Evolutionary conservation across 2,888 invertebrate genomes (phyloP).

Genomic region (Xylota sylvarum): DNA sequence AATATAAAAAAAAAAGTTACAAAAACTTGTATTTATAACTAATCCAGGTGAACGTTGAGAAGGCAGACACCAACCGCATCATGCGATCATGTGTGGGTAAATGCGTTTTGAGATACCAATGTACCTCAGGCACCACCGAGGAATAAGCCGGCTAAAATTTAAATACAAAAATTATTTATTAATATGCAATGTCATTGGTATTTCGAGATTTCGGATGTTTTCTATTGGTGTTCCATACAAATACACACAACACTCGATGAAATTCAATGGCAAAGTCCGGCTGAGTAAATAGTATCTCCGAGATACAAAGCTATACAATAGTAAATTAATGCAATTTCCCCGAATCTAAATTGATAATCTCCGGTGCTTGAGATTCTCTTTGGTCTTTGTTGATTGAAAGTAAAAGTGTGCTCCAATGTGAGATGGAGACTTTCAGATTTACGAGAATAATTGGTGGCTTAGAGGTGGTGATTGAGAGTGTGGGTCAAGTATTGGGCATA

Average conservation of each 20-base stretch:
- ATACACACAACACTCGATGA: background rate
- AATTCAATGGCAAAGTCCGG: slow-evolving; percentile 39
- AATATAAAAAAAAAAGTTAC: background rate
- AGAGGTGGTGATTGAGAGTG: slow-evolving; percentile 27
- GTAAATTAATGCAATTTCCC: slow-evolving; percentile 48
- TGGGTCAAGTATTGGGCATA: slow-evolving; percentile 33
- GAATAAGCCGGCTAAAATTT: slow-evolving; percentile 34
- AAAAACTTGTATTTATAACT: slow-evolving; percentile 19
- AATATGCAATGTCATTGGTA: slow-evolving; percentile 31
- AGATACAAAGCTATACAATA: slow-evolving; percentile 2
- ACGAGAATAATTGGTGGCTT: slow-evolving; percentile 26
- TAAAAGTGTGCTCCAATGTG: slow-evolving; percentile 52
- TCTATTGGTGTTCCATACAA: slow-evolving; percentile 8
- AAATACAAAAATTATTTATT: background rate
- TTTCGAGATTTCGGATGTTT: slow-evolving; percentile 16
- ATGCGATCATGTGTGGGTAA: slow-evolving; percentile 8
- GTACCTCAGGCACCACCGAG: background rate
- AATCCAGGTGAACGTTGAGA: slow-evolving; percentile 23
- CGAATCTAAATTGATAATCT: slow-evolving; percentile 52
- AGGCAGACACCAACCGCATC: background rate
- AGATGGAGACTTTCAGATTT: slow-evolving; percentile 42
- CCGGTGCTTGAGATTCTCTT: slow-evolving; percentile 27
- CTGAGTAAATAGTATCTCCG: slow-evolving; percentile 13
- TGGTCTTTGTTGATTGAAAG: slow-evolving; percentile 50
- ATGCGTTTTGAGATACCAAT: slow-evolving; percentile 6